Evolutionary conservation across 1,140 invertebrate genomes (phyloP).

Genomic region (Aphelinus atriplicis): DNA sequence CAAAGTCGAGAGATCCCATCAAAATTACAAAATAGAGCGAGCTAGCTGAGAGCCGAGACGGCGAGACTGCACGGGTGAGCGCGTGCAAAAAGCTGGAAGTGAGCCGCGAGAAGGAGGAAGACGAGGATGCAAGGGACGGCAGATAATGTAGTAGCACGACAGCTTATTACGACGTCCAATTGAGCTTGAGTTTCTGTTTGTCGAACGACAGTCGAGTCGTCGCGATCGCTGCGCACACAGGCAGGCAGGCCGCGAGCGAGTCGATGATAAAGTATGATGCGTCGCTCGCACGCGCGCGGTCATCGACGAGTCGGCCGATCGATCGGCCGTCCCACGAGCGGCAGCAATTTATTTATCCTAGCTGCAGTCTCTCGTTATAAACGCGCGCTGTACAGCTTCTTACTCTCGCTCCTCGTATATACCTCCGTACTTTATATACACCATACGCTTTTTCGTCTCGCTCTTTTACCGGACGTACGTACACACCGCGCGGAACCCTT

Average conservation of each 20-base stretch:
- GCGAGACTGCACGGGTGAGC: no score
- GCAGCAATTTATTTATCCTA: slow-evolving; percentile 31
- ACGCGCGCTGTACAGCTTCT: slow-evolving; percentile 4
- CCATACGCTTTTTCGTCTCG: background rate
- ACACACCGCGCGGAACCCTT: background rate
- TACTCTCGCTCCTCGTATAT: background rate
- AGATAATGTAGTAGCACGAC: slow-evolving; percentile 8
- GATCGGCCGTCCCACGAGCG: slow-evolving; percentile 5
- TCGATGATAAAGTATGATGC: slow-evolving; percentile 35
- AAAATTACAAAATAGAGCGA: no score
- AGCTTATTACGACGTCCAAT: slow-evolving; percentile 45
- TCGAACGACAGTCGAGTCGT: slow-evolving; percentile 18
- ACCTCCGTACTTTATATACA: no score
- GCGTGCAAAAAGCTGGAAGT: background rate
- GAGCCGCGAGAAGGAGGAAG: background rate
- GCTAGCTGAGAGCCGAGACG: no score
- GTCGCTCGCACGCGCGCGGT: background rate
- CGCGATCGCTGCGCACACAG: background rate
- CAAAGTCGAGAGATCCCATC: no score
- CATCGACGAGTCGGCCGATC: slow-evolving; percentile 6
- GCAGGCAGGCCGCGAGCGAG: background rate
- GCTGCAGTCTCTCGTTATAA: slow-evolving; percentile 12
- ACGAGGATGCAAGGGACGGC: background rate
- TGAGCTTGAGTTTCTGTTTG: slow-evolving; percentile 26
- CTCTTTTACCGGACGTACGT: background rate